Conservation (phyloP, 1,140 invertebrate species). For the Drosophila baimaii region DNA sequence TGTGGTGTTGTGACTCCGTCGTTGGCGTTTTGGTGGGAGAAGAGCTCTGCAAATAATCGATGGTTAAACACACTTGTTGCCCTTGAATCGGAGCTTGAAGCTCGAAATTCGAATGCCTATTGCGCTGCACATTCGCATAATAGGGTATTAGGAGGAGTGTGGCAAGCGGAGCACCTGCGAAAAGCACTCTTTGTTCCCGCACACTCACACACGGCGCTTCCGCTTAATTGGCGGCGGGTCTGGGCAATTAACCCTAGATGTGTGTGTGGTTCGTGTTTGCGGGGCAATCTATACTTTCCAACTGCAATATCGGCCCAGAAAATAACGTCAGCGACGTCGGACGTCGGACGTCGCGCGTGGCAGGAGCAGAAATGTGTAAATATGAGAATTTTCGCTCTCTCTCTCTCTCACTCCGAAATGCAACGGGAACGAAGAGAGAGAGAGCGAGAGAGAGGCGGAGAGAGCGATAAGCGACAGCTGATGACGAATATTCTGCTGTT, state of each 20-base stretch:
- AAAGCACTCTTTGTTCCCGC: conserved; percentile 23
- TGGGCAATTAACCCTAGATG: conserved; percentile 17
- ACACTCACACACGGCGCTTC: conserved; percentile 12
- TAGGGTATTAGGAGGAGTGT: too few relatives aligned
- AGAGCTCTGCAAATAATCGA: conserved; percentile 58
- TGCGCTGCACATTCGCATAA: conserved; percentile 44
- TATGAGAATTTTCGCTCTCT: conserved; percentile 25
- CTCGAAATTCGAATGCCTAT: conserved; percentile 15
- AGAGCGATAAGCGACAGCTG: conserved; percentile 56
- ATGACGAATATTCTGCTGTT: conserved; percentile 75
- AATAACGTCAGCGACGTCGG: conserved; percentile 14
- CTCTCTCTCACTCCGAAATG: conserved; percentile 47
- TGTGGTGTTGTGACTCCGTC: conserved; percentile 13
- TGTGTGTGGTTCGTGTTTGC: conserved; percentile 13
- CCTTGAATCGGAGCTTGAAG: conserved; percentile 50
- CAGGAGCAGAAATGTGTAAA: conserved; percentile 34
- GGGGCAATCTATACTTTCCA: conserved; percentile 13
- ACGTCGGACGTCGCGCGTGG: conserved; percentile 19
- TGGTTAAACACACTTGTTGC: conserved; percentile 77
- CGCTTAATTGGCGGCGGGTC: conserved; percentile 25
- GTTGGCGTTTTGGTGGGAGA: conserved; percentile 18
- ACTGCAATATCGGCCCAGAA: conserved; percentile 30
- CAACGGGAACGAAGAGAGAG: conserved; percentile 41
- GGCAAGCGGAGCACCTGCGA: conserved; percentile 54
- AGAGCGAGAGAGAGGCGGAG: too few relatives aligned